A percentile compares a stretch with the other conserved stretches of the same genome.
These are phyloP conservation scores for Heliconius congener DNA, from an alignment of 1,140 invertebrate genomes.

Conservation along the genomic window DNA sequence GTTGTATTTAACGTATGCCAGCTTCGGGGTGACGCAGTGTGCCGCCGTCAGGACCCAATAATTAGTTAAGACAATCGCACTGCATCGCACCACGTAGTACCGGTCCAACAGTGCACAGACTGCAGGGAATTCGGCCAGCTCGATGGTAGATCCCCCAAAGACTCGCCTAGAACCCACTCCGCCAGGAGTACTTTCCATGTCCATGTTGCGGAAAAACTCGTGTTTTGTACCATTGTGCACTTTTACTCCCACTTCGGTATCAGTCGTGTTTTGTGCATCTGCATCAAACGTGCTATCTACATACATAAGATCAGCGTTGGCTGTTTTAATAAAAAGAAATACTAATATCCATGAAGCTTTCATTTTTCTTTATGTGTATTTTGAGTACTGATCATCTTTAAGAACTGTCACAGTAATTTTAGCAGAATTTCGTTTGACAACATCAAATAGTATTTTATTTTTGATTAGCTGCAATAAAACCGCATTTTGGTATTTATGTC, in stretches of 20 bases:
- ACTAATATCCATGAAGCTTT: background rate
- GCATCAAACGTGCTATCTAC: background rate
- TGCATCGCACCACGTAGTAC: conserved; percentile 56
- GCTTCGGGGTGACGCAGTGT: conserved; percentile 54
- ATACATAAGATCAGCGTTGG: background rate
- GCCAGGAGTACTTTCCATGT: background rate
- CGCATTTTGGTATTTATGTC: background rate
- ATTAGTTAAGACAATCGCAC: conserved; percentile 48
- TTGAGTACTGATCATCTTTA: background rate
- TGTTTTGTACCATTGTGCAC: conserved; percentile 18
- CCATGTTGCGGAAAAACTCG: conserved; percentile 36
- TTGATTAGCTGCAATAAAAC: background rate
- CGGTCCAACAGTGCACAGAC: conserved; percentile 60
- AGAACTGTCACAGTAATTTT: background rate
- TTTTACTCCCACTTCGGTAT: background rate
- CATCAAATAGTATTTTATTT: conserved; percentile 2
- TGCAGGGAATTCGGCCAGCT: conserved; percentile 42
- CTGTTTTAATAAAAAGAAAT: background rate
- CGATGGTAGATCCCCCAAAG: conserved; percentile 54
- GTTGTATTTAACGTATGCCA: conserved; percentile 65
- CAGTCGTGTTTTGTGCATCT: background rate
- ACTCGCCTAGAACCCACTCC: conserved; percentile 44
- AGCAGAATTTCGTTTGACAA: conserved; percentile 5
- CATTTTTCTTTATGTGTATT: conserved; percentile 5
- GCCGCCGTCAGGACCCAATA: conserved; percentile 68